Conservation (phyloP, 2,888 invertebrate genomes). For the Clistopyga incitator region DNA sequence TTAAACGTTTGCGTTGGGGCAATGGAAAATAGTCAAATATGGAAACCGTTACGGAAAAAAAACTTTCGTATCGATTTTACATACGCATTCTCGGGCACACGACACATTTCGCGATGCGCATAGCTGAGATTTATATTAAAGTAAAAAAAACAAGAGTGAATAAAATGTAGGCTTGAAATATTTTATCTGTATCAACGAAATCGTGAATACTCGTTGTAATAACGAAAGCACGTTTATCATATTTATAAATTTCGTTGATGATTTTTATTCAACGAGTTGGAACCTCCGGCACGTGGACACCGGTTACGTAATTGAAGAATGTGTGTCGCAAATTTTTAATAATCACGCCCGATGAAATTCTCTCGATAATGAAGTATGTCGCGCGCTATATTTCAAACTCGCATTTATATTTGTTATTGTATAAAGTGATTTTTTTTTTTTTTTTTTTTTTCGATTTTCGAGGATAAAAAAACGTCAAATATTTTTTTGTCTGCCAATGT, state of each 20-base stretch:
- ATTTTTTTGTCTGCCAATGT: too few relatives aligned
- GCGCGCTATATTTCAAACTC: not conserved
- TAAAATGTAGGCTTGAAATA: too few relatives aligned
- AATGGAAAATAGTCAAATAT: conserved; percentile 13
- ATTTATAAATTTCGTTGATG: not conserved
- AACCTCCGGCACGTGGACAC: not conserved
- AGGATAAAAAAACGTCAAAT: too few relatives aligned
- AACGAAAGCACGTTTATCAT: not conserved
- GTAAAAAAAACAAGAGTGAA: not conserved
- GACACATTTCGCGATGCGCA: not conserved
- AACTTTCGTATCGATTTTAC: conserved; percentile 15
- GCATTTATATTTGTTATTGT: conserved; percentile 18
- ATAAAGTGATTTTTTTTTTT: too few relatives aligned
- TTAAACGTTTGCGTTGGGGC: not conserved
- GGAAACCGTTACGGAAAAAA: not conserved
- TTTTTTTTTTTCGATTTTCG: too few relatives aligned
- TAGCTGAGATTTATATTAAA: not conserved
- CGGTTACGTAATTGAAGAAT: not conserved
- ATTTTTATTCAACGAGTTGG: not conserved
- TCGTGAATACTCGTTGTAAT: too few relatives aligned
- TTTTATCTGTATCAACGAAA: too few relatives aligned
- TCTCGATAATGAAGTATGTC: not conserved
- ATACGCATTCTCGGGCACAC: not conserved
- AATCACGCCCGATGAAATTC: not conserved
- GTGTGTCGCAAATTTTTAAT: not conserved